Percentiles rank a stretch among this genome's conserved stretches.
Conservation (phyloP, 2,888 invertebrate species). For the Callimorpha dominula region DNA sequence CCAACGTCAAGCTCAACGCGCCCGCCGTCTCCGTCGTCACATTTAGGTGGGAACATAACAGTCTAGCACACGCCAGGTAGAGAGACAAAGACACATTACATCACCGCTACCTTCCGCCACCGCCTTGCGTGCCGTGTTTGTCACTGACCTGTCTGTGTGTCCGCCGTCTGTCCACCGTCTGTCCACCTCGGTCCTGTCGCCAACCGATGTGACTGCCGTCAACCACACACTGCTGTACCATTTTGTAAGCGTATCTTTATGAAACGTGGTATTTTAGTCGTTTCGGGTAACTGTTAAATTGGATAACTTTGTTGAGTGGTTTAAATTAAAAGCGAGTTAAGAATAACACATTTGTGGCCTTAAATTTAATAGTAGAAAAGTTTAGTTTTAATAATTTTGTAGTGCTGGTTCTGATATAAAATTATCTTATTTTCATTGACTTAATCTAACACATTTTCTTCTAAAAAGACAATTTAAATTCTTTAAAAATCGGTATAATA, state of each 20-base stretch:
- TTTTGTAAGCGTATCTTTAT: background rate
- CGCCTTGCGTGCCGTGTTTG: constrained; percentile 35
- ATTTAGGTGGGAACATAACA: constrained; percentile 94
- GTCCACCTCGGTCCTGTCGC: constrained; percentile 3
- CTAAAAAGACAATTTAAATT: too few relatives aligned
- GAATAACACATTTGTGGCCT: too few relatives aligned
- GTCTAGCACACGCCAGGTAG: constrained; percentile 88
- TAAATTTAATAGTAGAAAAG: too few relatives aligned
- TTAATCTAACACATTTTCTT: too few relatives aligned
- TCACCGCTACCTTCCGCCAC: constrained; percentile 69
- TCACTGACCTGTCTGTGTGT: constrained; percentile 28
- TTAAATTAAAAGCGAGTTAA: too few relatives aligned
- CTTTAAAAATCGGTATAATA: too few relatives aligned
- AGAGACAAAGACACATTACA: constrained; percentile 85
- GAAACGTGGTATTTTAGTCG: background rate
- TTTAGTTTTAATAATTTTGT: too few relatives aligned
- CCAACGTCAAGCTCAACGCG: constrained; percentile 85
- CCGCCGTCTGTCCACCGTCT: too few relatives aligned
- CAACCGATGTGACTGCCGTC: background rate
- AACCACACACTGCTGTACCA: background rate
- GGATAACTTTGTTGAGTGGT: too few relatives aligned
- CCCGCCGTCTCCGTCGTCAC: constrained; percentile 96
- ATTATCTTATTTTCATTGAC: too few relatives aligned
- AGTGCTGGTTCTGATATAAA: too few relatives aligned
- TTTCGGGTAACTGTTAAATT: background rate